phyloP scores from a whole-genome alignment of 2,888 invertebrate genomes.

The Drosophila crucigera region DNA sequence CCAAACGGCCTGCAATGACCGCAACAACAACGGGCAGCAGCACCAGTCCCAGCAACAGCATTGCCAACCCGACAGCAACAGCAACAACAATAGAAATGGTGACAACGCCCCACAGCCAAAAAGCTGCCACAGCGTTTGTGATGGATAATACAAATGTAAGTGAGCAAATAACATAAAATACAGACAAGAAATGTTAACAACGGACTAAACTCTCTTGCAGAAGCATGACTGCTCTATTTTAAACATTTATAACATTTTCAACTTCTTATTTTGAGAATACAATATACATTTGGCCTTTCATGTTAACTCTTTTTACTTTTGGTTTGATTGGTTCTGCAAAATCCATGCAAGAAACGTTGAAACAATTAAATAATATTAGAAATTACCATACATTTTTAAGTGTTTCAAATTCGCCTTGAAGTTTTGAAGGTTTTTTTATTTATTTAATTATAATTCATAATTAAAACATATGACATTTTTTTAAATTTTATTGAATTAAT shows the following conservation, averaged over 20 bases:
- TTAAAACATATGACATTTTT: neutral
- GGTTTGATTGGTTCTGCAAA: neutral
- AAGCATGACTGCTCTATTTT: neutral
- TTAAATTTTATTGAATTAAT: neutral
- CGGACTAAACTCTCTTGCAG: constrained; percentile 10
- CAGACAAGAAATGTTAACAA: neutral
- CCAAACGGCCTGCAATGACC: constrained; percentile 73
- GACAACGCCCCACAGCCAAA: constrained; percentile 55
- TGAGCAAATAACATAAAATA: constrained; percentile 24
- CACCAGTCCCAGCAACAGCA: constrained; percentile 21
- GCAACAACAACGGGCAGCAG: constrained; percentile 39
- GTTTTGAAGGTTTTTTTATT: neutral
- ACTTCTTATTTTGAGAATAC: neutral
- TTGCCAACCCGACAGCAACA: constrained; percentile 33
- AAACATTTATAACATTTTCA: neutral
- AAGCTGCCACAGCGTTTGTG: constrained; percentile 49
- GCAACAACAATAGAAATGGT: constrained; percentile 61
- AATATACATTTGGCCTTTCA: neutral
- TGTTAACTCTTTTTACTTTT: neutral
- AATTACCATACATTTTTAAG: no score
- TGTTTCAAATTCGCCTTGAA: no score
- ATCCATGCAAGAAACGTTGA: no score
- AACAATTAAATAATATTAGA: no score
- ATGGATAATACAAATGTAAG: constrained; percentile 66
- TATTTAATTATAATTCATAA: neutral